Conservation (phyloP, 2,113 vertebrate species). For the Mustela lutreola region DNA sequence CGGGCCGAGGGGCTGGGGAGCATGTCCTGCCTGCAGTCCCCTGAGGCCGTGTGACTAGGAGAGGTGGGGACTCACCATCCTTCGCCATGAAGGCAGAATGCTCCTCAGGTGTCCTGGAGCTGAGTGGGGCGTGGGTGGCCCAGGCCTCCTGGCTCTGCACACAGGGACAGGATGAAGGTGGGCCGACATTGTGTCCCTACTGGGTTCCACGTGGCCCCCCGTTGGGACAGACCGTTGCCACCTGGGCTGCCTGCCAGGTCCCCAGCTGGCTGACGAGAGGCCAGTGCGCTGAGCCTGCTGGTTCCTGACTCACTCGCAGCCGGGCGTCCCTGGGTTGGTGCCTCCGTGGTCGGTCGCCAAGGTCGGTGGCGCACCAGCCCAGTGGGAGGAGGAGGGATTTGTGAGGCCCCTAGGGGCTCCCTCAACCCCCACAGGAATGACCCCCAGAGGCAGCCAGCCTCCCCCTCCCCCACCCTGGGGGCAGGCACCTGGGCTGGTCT, state of each 20-base stretch:
- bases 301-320: neutral
- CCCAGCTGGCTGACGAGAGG: neutral
- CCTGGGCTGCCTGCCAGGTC: neutral
- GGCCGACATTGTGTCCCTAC: neutral
- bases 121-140: neutral
- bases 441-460: neutral
- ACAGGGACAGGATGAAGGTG: accelerated
- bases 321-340: too few relatives aligned
- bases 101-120: too few relatives aligned
- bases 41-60: accelerated
- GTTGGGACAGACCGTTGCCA: neutral
- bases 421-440: neutral
- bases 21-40: neutral
- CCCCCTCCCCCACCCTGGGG: neutral
- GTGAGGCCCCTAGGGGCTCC: neutral
- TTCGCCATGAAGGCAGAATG: neutral
- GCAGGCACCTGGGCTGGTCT: neutral
- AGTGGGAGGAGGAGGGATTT: neutral
- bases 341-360: too few relatives aligned
- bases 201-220: too few relatives aligned
- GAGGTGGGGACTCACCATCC: neutral
- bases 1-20: neutral
- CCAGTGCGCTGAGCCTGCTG: neutral
- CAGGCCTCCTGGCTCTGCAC: neutral
- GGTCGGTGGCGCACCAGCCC: too few relatives aligned